Percentiles rank a stretch among this genome's conserved stretches.
Evolutionary conservation across 2,797 vertebrate species (phyloP).

Genomic region (Melanotaenia boesemani): DNA sequence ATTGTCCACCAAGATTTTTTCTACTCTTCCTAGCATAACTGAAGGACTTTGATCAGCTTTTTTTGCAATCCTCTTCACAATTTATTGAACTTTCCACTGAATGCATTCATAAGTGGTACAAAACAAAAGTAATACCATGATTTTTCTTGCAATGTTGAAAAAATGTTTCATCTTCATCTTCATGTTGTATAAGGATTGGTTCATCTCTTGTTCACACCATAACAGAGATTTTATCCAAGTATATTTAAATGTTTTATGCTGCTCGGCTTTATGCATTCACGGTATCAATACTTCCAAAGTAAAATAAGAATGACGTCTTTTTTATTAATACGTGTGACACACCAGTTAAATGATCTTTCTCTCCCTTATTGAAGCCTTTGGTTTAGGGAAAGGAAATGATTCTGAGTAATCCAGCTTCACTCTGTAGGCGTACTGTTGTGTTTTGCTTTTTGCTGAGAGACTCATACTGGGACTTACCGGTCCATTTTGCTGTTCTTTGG

Average conservation of each 20-base stretch:
- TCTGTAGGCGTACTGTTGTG: slow-evolving; percentile 3
- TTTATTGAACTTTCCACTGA: no score
- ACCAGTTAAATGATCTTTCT: not conserved
- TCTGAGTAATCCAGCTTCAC: slow-evolving; percentile 3
- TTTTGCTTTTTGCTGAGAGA: slow-evolving; percentile 12
- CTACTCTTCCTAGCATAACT: no score
- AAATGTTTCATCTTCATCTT: not conserved
- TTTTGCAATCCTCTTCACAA: no score
- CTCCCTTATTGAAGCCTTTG: slow-evolving; percentile 2
- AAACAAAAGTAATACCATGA: no score
- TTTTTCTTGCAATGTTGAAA: not conserved
- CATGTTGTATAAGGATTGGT: not conserved
- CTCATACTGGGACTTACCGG: slow-evolving; percentile 23
- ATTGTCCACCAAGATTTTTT: no score
- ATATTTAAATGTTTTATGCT: not conserved
- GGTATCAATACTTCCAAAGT: not conserved
- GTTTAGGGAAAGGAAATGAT: slow-evolving; percentile 8
- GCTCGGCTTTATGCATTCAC: not conserved
- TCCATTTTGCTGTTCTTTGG: slow-evolving; percentile 36
- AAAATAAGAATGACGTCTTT: not conserved
- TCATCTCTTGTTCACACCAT: not conserved
- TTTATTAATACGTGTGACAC: not conserved
- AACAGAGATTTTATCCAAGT: not conserved
- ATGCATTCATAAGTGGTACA: no score
- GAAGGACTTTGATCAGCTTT: no score